These are phyloP conservation scores for Cynodonichthys magdalenae DNA, from an alignment of 2,797 vertebrate genomes.

Conservation along the genomic window DNA sequence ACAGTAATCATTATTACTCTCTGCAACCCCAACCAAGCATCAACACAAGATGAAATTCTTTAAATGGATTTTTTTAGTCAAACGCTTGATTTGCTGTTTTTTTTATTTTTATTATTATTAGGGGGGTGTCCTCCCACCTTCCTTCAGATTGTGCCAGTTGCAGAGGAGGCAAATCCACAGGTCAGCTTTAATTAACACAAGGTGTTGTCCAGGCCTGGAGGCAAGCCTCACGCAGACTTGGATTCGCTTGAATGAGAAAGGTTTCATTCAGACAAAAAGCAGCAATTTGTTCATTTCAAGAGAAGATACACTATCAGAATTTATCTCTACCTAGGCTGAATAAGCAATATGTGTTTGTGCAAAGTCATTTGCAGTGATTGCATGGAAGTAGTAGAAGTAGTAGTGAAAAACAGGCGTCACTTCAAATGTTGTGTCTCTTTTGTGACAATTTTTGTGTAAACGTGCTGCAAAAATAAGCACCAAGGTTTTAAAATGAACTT, in stretches of 20 bases:
- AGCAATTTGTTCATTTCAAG: constrained; percentile 12
- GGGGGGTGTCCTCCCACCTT: not conserved
- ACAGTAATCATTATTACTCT: constrained; percentile 58
- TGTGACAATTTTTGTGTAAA: too few species aligned
- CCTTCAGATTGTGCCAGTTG: constrained; percentile 13
- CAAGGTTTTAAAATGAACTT: too few species aligned
- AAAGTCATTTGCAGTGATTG: constrained; percentile 32
- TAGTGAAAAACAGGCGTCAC: not conserved
- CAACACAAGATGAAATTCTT: constrained; percentile 56
- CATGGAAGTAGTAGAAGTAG: too few species aligned
- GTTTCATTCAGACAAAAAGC: constrained; percentile 16
- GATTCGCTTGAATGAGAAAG: constrained; percentile 25
- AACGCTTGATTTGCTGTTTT: constrained; percentile 27
- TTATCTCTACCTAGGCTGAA: constrained; percentile 16
- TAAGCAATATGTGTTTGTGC: constrained; percentile 23
- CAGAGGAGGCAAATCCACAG: constrained; percentile 24
- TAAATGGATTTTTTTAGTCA: constrained; percentile 45
- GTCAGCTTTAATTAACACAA: constrained; percentile 65
- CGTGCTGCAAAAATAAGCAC: too few species aligned
- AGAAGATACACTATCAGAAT: constrained; percentile 1
- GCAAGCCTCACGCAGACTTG: constrained; percentile 23
- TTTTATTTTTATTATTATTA: too few species aligned
- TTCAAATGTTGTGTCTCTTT: not conserved
- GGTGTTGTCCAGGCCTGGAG: constrained; percentile 34
- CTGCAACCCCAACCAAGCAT: constrained; percentile 34